Percentiles rank a stretch among this genome's conserved stretches.
Evolutionary conservation across 2,797 vertebrate genomes (phyloP).

Genomic region (Eulemur coronatus): DNA sequence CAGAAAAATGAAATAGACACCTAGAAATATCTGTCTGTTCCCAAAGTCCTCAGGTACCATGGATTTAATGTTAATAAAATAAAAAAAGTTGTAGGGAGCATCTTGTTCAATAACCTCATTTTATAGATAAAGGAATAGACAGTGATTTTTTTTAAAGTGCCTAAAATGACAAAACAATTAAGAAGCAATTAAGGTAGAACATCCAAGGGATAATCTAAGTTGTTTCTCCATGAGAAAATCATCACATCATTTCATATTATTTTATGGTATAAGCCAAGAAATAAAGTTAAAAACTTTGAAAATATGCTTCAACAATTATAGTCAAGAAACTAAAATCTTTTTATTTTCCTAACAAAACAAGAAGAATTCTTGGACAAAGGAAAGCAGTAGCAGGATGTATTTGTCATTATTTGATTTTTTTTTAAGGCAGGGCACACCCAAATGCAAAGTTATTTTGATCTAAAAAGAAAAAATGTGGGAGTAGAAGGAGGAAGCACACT

Average conservation of each 20-base stretch:
- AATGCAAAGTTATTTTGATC: conserved; percentile 21
- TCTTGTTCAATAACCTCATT: neutral
- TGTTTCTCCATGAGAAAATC: neutral
- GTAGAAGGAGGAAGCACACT: neutral
- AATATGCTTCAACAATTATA: neutral
- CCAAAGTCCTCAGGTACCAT: neutral
- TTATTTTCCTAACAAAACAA: neutral
- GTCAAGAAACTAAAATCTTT: neutral
- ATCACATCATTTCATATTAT: neutral
- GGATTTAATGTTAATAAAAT: neutral
- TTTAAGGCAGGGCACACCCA: neutral
- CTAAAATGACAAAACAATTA: neutral
- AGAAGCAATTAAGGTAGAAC: neutral
- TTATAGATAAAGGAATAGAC: conserved; percentile 19
- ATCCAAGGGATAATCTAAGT: neutral
- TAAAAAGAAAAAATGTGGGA: neutral
- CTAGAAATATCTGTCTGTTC: neutral
- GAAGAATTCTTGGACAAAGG: neutral
- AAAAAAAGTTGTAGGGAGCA: neutral
- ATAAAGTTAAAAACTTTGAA: neutral
- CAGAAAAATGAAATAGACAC: neutral
- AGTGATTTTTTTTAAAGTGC: neutral
- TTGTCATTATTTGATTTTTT: neutral
- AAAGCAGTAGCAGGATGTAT: neutral
- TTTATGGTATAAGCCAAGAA: neutral